A percentile compares a stretch with the other conserved stretches of the same genome.
These are phyloP conservation scores for Trissolcus japonicus DNA, from an alignment of 2,888 invertebrate species.

Conservation along the genomic window DNA sequence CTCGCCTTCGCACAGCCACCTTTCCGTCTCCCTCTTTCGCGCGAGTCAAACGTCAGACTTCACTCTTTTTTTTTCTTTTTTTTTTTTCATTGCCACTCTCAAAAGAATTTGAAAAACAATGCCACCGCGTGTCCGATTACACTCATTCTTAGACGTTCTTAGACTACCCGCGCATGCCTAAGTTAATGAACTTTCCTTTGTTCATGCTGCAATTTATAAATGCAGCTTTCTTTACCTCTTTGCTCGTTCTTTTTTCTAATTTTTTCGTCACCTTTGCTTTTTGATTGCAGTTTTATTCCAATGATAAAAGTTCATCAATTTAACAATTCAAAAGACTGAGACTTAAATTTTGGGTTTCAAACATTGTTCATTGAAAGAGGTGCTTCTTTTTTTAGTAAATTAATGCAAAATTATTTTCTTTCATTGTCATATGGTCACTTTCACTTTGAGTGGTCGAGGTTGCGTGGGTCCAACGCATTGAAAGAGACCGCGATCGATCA, in stretches of 20 bases:
- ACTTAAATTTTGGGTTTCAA: too few relatives aligned
- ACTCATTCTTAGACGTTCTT: neutral
- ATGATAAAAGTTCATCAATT: too few relatives aligned
- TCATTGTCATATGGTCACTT: neutral
- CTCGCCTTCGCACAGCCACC: conserved; percentile 12
- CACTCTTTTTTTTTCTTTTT: neutral
- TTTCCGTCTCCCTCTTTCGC: conserved; percentile 8
- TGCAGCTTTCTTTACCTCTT: too few relatives aligned
- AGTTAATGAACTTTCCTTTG: conserved; percentile 8
- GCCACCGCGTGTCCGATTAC: conserved; percentile 23
- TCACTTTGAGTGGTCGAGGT: neutral
- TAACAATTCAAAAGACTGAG: too few relatives aligned
- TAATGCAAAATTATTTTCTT: neutral
- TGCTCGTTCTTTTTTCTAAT: too few relatives aligned
- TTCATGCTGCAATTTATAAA: too few relatives aligned
- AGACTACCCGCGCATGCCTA: neutral
- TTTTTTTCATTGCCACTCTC: conserved; percentile 22
- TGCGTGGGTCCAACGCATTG: conserved; percentile 2
- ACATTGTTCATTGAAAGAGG: too few relatives aligned
- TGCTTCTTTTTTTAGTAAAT: too few relatives aligned
- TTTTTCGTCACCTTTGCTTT: too few relatives aligned
- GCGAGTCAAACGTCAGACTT: conserved; percentile 26
- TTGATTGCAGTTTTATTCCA: too few relatives aligned
- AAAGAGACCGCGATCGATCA: conserved; percentile 9
- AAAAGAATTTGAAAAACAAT: conserved; percentile 27